These are phyloP conservation scores for Cylas formicarius DNA, from an alignment of 1,140 invertebrate genomes.

Conservation along the genomic window DNA sequence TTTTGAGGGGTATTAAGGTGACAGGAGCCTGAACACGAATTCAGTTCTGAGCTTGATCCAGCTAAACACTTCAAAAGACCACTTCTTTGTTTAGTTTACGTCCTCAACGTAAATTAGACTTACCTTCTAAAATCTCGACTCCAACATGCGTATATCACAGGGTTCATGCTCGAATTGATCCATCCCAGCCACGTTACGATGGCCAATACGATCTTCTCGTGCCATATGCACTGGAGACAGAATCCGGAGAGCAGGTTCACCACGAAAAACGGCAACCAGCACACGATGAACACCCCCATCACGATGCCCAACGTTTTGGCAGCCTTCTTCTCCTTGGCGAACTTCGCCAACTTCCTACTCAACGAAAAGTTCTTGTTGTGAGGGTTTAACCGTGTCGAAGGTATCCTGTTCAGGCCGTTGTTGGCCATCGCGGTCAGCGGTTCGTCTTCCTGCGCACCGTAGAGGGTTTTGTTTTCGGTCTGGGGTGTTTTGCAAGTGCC, in stretches of 20 bases:
- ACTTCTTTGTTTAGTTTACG: no score
- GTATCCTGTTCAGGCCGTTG: constrained; percentile 60
- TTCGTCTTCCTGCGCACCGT: constrained; percentile 52
- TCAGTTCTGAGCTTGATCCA: no score
- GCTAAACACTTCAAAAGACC: no score
- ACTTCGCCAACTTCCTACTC: constrained; percentile 83
- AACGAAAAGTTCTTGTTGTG: constrained; percentile 77
- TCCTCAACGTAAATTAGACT: no score
- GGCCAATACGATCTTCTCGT: constrained; percentile 84
- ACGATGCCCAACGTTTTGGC: constrained; percentile 91
- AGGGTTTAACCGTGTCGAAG: constrained; percentile 46
- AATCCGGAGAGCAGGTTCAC: constrained; percentile 89
- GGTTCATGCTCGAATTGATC: constrained; percentile 98
- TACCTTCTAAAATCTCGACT: constrained; percentile 91
- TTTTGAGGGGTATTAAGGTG: no score
- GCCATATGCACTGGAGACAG: constrained; percentile 77
- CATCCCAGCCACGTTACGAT: constrained; percentile 98
- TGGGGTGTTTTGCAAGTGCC: constrained; percentile 55
- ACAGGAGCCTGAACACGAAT: no score
- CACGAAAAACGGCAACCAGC: constrained; percentile 97
- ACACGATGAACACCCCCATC: constrained; percentile 98
- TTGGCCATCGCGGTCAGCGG: constrained; percentile 65
- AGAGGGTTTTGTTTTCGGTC: constrained; percentile 31
- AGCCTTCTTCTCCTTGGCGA: constrained; percentile 92
- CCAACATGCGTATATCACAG: constrained; percentile 95